phyloP scores from a whole-genome alignment of 2,888 invertebrate genomes.

The Rhabditophanes sp. region DNA sequence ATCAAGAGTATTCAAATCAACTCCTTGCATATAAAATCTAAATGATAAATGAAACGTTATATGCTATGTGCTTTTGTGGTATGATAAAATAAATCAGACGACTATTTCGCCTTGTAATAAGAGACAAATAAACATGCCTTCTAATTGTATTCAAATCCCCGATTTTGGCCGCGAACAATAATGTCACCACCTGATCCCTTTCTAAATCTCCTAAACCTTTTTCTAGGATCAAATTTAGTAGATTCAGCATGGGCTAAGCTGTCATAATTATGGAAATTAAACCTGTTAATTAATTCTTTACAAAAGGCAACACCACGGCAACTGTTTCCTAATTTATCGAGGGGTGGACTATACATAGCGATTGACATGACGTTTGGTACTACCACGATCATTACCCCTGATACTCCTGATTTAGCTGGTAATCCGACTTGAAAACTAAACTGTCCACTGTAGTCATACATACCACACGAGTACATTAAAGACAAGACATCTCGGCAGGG shows the following conservation, averaged over 20 bases:
- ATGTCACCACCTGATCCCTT: conserved; percentile 12
- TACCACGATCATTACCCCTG: conserved; percentile 76
- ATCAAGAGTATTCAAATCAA: conserved; percentile 79
- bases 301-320: conserved; percentile 82
- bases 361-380: conserved; percentile 93
- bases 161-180: conserved; percentile 22
- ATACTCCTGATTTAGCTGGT: conserved; percentile 54
- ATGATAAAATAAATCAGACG: background rate
- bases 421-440: conserved; percentile 46
- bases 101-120: background rate
- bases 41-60: no score
- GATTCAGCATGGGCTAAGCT: conserved; percentile 28
- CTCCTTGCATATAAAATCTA: conserved; percentile 58
- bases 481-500: conserved; percentile 77
- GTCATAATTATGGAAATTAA: conserved; percentile 82
- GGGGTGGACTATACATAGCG: conserved; percentile 77
- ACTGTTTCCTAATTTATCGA: conserved; percentile 77
- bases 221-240: conserved; percentile 15
- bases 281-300: conserved; percentile 61
- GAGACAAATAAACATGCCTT: background rate
- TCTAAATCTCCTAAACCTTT: conserved; percentile 9
- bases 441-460: conserved; percentile 66
- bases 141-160: conserved; percentile 24
- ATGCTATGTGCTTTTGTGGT: no score
- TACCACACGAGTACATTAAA: conserved; percentile 91